Evolutionary conservation across 2,888 invertebrate species (phyloP).

Genomic region (Matsumyia berberina): DNA sequence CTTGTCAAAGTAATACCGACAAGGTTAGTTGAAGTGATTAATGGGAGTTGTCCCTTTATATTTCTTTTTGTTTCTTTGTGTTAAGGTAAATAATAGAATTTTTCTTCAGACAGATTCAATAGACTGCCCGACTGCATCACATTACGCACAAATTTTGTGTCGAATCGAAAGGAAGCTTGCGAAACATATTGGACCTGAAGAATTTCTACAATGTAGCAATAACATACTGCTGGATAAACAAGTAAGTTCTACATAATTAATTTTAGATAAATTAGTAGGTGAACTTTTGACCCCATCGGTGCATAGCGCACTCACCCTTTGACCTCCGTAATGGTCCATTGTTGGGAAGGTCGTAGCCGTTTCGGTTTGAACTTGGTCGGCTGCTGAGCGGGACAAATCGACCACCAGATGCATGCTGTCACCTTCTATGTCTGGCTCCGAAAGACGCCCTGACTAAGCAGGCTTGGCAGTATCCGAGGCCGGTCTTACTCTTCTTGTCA

Average conservation of each 20-base stretch:
- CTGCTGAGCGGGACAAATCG: no score
- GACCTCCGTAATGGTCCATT: no score
- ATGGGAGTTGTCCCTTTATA: conserved; percentile 39
- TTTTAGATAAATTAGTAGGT: not conserved
- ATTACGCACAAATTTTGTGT: conserved; percentile 84
- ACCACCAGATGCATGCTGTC: no score
- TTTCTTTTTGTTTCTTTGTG: conserved; percentile 22
- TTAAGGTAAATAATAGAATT: conserved; percentile 26
- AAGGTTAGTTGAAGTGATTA: conserved; percentile 79
- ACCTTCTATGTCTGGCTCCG: no score
- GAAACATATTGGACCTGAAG: conserved; percentile 84
- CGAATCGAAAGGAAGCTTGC: conserved; percentile 84
- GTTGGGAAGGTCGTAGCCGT: no score
- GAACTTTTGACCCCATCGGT: no score
- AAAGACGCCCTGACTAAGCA: no score
- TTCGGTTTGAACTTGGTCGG: no score
- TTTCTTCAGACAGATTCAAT: conserved; percentile 78
- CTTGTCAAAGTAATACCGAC: conserved; percentile 82
- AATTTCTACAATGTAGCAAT: conserved; percentile 84
- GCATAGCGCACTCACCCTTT: no score
- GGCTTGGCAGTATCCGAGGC: no score
- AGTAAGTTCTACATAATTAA: conserved; percentile 78
- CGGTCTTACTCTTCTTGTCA: no score
- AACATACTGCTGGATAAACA: conserved; percentile 83
- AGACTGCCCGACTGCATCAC: conserved; percentile 83